A percentile compares a stretch with the other conserved stretches of the same genome.
Conservation (phyloP, 1,140 invertebrate genomes). For the Druon quercuslanigerum region DNA sequence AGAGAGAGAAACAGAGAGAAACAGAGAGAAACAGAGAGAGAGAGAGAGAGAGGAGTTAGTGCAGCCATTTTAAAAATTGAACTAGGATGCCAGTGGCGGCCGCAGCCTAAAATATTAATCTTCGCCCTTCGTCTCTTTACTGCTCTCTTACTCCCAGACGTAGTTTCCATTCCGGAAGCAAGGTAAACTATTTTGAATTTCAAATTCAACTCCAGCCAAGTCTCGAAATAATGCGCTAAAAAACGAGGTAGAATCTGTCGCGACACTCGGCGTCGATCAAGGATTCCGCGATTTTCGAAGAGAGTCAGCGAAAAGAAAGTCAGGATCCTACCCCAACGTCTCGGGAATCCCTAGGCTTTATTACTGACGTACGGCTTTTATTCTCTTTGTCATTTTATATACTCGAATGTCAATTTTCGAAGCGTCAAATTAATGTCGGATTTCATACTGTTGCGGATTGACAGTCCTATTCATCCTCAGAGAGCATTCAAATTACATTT, state of each 20-base stretch:
- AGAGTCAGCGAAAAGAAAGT: slow-evolving; percentile 6
- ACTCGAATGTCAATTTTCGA: slow-evolving; percentile 10
- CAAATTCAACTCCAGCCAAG: slow-evolving; percentile 56
- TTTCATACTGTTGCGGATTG: slow-evolving; percentile 32
- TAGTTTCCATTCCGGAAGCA: slow-evolving; percentile 42
- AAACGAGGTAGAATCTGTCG: slow-evolving; percentile 44
- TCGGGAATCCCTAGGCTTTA: background rate
- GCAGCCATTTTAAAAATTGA: slow-evolving; percentile 26
- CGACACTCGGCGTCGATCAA: slow-evolving; percentile 44
- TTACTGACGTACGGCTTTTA: slow-evolving; percentile 24
- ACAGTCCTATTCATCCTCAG: slow-evolving; percentile 2
- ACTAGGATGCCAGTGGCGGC: slow-evolving; percentile 24
- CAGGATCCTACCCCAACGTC: slow-evolving; percentile 3
- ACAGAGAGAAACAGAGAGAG: background rate
- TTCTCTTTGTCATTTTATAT: slow-evolving; percentile 15
- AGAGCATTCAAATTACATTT: slow-evolving; percentile 23
- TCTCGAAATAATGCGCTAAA: slow-evolving; percentile 54
- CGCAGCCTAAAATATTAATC: slow-evolving; percentile 54
- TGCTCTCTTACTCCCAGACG: slow-evolving; percentile 41
- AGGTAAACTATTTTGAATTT: slow-evolving; percentile 68
- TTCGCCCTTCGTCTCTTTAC: slow-evolving; percentile 41
- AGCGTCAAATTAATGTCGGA: slow-evolving; percentile 12
- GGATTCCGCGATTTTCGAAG: slow-evolving; percentile 48
- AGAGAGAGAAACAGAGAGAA: too few relatives aligned
- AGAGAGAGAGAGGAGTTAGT: background rate